Conservation (phyloP, 2,888 invertebrate species). For the Pherbina coryleti region DNA sequence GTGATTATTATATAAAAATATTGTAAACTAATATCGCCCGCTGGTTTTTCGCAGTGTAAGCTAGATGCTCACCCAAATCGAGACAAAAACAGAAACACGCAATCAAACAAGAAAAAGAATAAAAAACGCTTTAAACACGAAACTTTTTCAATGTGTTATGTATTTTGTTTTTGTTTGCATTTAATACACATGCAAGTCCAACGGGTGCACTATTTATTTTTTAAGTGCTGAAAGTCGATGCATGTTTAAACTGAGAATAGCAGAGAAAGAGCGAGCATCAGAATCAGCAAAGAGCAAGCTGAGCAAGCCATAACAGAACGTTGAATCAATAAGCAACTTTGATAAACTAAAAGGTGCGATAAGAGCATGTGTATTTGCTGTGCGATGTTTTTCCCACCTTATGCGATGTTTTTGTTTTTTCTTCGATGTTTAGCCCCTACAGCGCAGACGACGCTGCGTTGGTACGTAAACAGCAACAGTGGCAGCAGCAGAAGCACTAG, state of each 20-base stretch:
- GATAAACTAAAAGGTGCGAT: not conserved
- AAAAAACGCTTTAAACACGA: not conserved
- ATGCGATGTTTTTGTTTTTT: no score
- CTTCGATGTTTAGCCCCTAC: conserved; percentile 2
- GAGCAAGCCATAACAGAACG: not conserved
- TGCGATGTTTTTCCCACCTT: conserved; percentile 13
- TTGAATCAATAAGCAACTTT: not conserved
- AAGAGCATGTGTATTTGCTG: not conserved
- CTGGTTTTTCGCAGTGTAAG: not conserved
- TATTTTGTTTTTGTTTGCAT: not conserved
- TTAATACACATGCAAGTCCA: conserved; percentile 8
- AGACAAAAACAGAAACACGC: conserved; percentile 10
- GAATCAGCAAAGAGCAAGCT: not conserved
- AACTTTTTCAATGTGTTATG: not conserved
- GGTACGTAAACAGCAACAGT: not conserved
- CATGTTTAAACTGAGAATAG: not conserved
- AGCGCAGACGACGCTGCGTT: not conserved
- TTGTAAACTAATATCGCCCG: no score
- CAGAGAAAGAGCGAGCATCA: not conserved
- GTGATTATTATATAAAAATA: no score
- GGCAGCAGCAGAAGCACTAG: not conserved
- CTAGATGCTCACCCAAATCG: not conserved
- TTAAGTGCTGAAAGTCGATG: not conserved
- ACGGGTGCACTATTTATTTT: not conserved
- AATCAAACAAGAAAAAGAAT: not conserved